Conservation (phyloP, 2,888 invertebrate genomes). For the Drosophila limbata region DNA sequence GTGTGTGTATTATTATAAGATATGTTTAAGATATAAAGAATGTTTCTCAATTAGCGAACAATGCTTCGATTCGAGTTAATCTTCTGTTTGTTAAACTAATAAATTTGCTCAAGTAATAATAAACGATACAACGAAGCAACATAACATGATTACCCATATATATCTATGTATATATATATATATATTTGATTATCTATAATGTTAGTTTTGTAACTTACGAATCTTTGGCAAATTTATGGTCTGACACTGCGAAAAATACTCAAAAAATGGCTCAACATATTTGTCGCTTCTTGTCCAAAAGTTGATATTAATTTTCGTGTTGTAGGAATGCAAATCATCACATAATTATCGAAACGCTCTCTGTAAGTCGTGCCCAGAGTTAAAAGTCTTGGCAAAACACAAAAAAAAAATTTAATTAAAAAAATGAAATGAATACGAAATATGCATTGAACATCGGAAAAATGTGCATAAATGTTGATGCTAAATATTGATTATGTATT, state of each 20-base stretch:
- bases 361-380: constrained; percentile 52
- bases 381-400: constrained; percentile 35
- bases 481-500: constrained; percentile 29
- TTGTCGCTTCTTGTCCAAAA: constrained; percentile 23
- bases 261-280: constrained; percentile 39
- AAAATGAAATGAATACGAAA: constrained; percentile 24
- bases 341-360: constrained; percentile 24
- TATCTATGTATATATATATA: not conserved
- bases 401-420: constrained; percentile 2
- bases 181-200: constrained; percentile 13
- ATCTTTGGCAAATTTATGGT: constrained; percentile 46
- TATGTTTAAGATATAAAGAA: constrained; percentile 9
- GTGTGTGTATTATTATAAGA: constrained; percentile 26
- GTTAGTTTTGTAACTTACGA: constrained; percentile 12
- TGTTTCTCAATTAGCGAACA: constrained; percentile 9
- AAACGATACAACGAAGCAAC: constrained; percentile 33
- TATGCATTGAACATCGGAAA: constrained; percentile 27
- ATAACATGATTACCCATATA: constrained; percentile 4
- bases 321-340: constrained; percentile 1
- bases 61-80: constrained; percentile 13
- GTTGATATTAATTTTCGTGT: constrained; percentile 15
- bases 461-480: constrained; percentile 34
- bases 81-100: constrained; percentile 26
- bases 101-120: constrained; percentile 53
- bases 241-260: constrained; percentile 35